Base-by-base conservation (phyloP, 2,888 invertebrate genomes). In the Xylota sylvarum region DNA sequence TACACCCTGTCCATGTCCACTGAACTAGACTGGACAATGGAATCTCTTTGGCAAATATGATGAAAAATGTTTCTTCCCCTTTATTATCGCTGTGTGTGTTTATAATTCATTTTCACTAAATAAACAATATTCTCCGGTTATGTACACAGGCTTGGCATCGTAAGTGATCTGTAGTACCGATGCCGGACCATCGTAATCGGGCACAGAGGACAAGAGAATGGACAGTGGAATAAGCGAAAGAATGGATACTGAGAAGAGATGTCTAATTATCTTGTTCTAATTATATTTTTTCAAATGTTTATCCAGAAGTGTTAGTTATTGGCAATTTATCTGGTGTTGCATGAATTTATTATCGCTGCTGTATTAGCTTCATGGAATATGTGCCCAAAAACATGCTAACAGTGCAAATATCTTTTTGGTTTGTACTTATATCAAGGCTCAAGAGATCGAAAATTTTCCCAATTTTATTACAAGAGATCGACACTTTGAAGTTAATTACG, bases 81-180 rank as follows among this genome's bases (percentile, higher is more conserved):
- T 52, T 60, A 77, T 78, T 67, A 78, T 73, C 69, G n/a, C 73
- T 52, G 35, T 76, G 50, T 76, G 74, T 85, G 85, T 85, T 85
- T 85, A 80, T 85, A 85, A 85, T 85, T 80, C 70, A 70, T 85
- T 80, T 84, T 80, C 56, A 60, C 60, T 80, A 80, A 85, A 80
- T 85, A 85, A 85, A 85, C 84, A 85, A 80, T 67, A 40, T 60
- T 80, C 43, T 48, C 50, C 40, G 62, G 40, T 17, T 65, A 40
- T 85, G 60, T 60, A 80, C 70, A 85, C 76, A 72, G 62, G 64
- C 52, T 76, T 85, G 62, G 64, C 52, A 80, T 85, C 76, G 69
- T 85, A 80, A 79, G 70, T 85, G 70, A 70, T 79, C 69, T 58
- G 46, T 79, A 69, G 69, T 79, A 67, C n/a, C 69, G 60, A 52